phyloP scores from a whole-genome alignment of 2,797 vertebrate genomes.

The Philypnodon macrostomus region DNA sequence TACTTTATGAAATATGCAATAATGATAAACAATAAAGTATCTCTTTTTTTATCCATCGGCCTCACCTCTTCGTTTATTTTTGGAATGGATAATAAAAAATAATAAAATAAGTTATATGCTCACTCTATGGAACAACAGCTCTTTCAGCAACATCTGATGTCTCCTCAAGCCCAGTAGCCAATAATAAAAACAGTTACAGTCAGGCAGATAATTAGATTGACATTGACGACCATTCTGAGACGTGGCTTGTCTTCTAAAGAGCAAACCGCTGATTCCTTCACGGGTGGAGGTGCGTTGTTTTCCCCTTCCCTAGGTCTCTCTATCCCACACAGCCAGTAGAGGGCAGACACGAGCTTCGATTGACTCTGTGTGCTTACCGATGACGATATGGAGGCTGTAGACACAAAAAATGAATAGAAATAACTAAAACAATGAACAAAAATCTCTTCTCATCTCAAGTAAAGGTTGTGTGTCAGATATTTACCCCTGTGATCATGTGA shows the following conservation, averaged over 20 bases:
- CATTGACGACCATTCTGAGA: conserved; percentile 77
- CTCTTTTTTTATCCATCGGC: conserved; percentile 24
- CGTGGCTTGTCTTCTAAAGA: conserved; percentile 77
- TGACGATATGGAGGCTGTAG: conserved; percentile 48
- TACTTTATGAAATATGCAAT: conserved; percentile 32
- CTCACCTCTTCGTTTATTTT: too few relatives aligned
- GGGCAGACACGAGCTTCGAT: conserved; percentile 67
- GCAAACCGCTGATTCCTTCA: conserved; percentile 9
- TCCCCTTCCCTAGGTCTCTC: conserved; percentile 55
- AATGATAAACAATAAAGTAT: conserved; percentile 60
- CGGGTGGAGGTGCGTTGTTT: not conserved
- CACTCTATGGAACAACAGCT: too few relatives aligned
- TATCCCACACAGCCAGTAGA: conserved; percentile 94
- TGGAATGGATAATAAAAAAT: too few relatives aligned
- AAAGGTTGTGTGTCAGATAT: conserved; percentile 18
- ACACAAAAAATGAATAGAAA: too few relatives aligned
- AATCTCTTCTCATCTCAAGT: not conserved
- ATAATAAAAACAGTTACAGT: conserved; percentile 82
- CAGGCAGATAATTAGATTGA: conserved; percentile 84
- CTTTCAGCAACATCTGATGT: not conserved
- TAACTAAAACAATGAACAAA: not conserved
- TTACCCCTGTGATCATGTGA: conserved; percentile 38
- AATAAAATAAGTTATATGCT: not conserved
- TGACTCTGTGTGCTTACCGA: conserved; percentile 22
- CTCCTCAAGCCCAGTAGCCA: conserved; percentile 89